A percentile compares a stretch with the other conserved stretches of the same genome.
These are phyloP conservation scores for Phylloscopus trochilus DNA, from an alignment of 2,113 vertebrate species.

Conservation along the genomic window DNA sequence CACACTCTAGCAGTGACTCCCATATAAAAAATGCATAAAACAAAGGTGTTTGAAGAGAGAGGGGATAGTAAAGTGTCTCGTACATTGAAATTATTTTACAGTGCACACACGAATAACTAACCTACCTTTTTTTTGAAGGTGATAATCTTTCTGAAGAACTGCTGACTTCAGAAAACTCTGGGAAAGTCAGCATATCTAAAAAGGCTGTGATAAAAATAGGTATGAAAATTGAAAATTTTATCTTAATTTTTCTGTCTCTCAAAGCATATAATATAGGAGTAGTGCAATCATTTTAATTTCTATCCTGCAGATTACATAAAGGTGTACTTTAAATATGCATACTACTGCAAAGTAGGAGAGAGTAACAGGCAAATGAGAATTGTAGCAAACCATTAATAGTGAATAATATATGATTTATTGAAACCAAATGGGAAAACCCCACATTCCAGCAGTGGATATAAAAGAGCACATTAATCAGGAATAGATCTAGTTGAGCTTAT, in stretches of 20 bases:
- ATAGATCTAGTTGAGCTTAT: not conserved
- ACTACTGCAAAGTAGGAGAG: not conserved
- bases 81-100: not conserved
- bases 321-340: not conserved
- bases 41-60: not conserved
- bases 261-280: not conserved
- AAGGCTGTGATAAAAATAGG: not conserved
- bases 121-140: not conserved
- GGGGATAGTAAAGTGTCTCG: not conserved
- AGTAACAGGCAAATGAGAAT: not conserved
- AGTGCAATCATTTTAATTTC: not conserved
- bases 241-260: conserved; percentile 20
- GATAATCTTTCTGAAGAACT: conserved; percentile 6
- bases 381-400: not conserved
- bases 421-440: not conserved
- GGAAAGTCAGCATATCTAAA: conserved; percentile 4
- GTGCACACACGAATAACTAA: not conserved
- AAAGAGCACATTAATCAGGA: not conserved
- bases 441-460: not conserved
- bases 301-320: not conserved
- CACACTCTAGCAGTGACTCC: not conserved
- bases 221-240: conserved; percentile 4
- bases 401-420: not conserved
- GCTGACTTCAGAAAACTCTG: not conserved
- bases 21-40: not conserved